These are phyloP conservation scores for Hydrozoanthus gracilis DNA, from an alignment of 92 coral and sea anemone genomes.

Conservation along the genomic window DNA sequence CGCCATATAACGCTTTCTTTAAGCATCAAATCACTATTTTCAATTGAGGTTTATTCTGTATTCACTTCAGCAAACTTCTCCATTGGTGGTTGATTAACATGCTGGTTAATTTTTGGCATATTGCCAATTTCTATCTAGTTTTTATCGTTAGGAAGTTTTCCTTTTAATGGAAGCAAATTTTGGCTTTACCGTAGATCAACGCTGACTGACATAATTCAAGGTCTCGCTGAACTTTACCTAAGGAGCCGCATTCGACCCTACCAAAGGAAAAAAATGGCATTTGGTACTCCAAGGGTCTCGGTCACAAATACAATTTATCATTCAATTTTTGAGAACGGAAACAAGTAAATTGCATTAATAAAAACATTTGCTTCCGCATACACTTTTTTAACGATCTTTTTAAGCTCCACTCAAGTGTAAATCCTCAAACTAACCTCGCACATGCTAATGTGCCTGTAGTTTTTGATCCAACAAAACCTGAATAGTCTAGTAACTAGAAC, in stretches of 20 bases:
- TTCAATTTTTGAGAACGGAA: constrained; percentile 25
- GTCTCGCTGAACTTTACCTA: not conserved
- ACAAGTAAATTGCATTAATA: constrained; percentile 44
- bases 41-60: constrained; percentile 4
- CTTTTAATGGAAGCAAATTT: not conserved
- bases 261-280: not conserved
- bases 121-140: constrained; percentile 30
- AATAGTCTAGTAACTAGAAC: constrained; percentile 22
- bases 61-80: not conserved
- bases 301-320: constrained; percentile 18
- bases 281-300: not conserved
- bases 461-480: constrained; percentile 12
- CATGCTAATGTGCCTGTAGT: not conserved
- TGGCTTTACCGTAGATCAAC: not conserved
- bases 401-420: constrained; percentile 22
- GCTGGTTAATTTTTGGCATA: constrained; percentile 34
- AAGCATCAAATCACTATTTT: not conserved
- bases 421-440: not conserved
- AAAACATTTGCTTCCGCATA: constrained; percentile 35
- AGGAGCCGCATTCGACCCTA: not conserved
- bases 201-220: not conserved
- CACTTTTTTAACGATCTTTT: constrained; percentile 32
- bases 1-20: not conserved
- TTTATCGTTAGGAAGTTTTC: not conserved
- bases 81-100: constrained; percentile 23